Percentiles rank a stretch among this genome's conserved stretches.
Evolutionary conservation across 2,888 invertebrate genomes (phyloP).

Genomic region (Eupithecia exiguata): DNA sequence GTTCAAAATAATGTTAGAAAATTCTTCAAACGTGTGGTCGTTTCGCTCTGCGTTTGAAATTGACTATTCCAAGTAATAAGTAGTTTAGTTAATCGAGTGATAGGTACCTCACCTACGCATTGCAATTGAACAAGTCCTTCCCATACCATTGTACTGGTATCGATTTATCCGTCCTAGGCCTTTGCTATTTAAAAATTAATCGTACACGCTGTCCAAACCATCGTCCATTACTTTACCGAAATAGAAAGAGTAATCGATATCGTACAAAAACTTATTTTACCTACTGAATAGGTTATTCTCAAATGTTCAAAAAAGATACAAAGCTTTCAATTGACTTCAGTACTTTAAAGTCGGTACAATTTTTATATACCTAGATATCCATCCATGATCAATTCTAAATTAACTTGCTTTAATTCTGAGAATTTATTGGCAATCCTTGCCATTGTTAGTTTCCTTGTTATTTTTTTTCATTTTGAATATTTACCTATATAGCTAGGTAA

Average conservation of each 20-base stretch:
- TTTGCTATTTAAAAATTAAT: conserved; percentile 79
- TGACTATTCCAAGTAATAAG: not conserved
- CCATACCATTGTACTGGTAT: conserved; percentile 68
- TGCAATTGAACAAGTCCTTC: conserved; percentile 61
- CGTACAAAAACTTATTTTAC: conserved; percentile 21
- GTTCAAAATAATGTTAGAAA: not conserved
- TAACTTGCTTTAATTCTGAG: not conserved
- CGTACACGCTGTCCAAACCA: conserved; percentile 67
- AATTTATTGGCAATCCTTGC: not conserved
- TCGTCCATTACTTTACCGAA: conserved; percentile 59
- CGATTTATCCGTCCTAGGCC: conserved; percentile 79
- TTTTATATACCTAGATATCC: conserved; percentile 12
- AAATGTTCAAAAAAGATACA: not conserved
- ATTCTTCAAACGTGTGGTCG: not conserved
- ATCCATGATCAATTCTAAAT: conserved; percentile 19
- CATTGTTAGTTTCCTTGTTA: not conserved
- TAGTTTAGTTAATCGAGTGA: conserved; percentile 21
- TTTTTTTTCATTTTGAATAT: not conserved
- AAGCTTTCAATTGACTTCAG: not conserved
- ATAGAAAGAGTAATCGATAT: conserved; percentile 45
- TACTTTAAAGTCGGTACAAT: not conserved
- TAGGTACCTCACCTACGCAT: conserved; percentile 29
- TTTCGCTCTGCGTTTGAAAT: not conserved
- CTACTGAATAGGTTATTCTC: not conserved
- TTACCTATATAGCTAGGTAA: not conserved